Conservation (phyloP, 2,113 vertebrate genomes). For the Chunga burmeisteri region DNA sequence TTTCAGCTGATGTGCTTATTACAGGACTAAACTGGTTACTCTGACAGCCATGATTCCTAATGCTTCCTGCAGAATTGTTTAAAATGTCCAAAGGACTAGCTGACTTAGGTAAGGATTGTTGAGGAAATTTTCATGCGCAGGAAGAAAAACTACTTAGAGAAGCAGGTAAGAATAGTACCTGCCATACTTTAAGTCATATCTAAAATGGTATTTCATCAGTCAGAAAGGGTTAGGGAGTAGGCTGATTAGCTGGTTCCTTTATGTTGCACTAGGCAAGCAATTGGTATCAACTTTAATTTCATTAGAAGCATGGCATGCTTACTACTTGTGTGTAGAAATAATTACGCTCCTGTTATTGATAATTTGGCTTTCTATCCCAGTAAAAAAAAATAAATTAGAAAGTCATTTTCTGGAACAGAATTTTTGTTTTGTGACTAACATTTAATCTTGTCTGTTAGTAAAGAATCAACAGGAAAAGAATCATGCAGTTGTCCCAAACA, state of each 20-base stretch:
- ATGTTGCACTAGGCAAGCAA: neutral
- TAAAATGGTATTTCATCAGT: neutral
- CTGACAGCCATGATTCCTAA: neutral
- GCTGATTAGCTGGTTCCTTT: neutral
- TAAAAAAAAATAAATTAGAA: neutral
- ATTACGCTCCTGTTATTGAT: neutral
- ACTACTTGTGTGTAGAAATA: neutral
- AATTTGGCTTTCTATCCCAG: neutral
- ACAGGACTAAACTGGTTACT: slow-evolving; percentile 6
- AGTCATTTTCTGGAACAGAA: neutral
- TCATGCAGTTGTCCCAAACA: too few species aligned
- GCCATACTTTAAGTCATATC: neutral
- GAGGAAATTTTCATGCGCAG: neutral
- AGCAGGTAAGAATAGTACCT: neutral
- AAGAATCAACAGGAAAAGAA: slow-evolving; percentile 3
- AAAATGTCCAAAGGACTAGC: neutral
- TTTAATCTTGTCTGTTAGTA: neutral
- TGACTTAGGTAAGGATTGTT: neutral
- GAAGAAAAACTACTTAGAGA: neutral
- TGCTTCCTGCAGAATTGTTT: neutral
- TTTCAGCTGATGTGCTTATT: neutral
- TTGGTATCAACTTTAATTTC: neutral
- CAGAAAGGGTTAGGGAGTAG: neutral
- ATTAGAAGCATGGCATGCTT: neutral
- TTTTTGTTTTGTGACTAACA: neutral